phyloP scores from a whole-genome alignment of 2,113 vertebrate genomes.

The Rhizomys pruinosus region DNA sequence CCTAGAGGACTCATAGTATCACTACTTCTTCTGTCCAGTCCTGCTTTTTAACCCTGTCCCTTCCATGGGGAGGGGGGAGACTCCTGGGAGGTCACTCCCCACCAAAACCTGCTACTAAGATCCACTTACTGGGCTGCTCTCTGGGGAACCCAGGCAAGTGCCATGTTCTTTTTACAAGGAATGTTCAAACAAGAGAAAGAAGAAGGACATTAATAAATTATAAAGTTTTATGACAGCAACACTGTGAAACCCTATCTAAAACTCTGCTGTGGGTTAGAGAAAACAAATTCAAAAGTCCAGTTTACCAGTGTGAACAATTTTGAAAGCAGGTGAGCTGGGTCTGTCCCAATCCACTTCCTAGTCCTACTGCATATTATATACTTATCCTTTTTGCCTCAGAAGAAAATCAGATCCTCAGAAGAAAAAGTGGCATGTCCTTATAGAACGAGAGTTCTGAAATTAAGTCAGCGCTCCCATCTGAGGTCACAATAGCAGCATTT shows the following conservation, averaged over 20 bases:
- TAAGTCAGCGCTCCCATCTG: background rate
- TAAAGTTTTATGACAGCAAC: background rate
- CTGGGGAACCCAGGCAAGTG: background rate
- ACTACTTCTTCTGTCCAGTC: background rate
- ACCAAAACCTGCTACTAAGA: background rate
- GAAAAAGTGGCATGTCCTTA: background rate
- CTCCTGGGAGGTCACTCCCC: background rate
- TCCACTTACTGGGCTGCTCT: background rate
- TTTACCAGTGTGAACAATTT: background rate
- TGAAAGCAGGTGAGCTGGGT: conserved; percentile 25
- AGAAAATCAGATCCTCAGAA: conserved; percentile 46
- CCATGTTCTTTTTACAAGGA: background rate
- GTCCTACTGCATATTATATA: conserved; percentile 10
- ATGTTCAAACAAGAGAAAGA: background rate
- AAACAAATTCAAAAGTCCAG: conserved; percentile 51
- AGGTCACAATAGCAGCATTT: background rate
- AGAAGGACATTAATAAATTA: background rate
- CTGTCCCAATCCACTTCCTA: conserved; percentile 21
- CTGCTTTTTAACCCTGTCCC: background rate
- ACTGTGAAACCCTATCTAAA: conserved; percentile 27
- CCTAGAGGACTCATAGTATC: background rate
- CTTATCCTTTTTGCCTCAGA: conserved; percentile 47
- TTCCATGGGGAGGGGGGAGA: background rate
- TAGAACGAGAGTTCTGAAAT: background rate
- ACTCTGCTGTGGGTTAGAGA: background rate